phyloP scores from a whole-genome alignment of 2,888 invertebrate species.

The Ormia ochracea region DNA sequence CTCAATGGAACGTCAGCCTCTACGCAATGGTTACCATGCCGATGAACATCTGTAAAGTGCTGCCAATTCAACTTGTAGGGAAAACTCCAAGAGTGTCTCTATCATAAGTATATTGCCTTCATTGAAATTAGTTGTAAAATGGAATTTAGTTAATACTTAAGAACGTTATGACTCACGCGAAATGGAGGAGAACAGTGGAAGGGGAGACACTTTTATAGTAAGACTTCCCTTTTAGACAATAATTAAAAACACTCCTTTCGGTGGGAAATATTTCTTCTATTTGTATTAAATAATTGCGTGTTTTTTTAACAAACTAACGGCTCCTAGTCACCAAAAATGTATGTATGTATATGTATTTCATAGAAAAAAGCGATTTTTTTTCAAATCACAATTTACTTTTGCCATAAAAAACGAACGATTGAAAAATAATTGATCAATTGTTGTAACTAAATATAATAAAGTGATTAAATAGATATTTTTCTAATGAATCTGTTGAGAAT shows the following conservation, averaged over 20 bases:
- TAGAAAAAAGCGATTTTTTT: slow-evolving; percentile 27
- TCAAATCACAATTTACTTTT: slow-evolving; percentile 27
- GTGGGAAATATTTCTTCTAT: slow-evolving; percentile 22
- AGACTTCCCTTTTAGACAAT: background rate
- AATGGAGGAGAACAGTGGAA: background rate
- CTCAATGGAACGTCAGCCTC: slow-evolving; percentile 88
- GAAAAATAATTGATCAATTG: slow-evolving; percentile 7
- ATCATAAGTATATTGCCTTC: slow-evolving; percentile 43
- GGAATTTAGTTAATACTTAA: background rate
- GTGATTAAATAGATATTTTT: slow-evolving; percentile 30
- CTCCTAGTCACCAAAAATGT: slow-evolving; percentile 62
- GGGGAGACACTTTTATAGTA: slow-evolving; percentile 43
- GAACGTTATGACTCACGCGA: background rate
- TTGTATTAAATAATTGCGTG: background rate
- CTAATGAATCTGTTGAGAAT: slow-evolving; percentile 40
- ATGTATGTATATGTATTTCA: slow-evolving; percentile 10
- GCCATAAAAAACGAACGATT: slow-evolving; percentile 58
- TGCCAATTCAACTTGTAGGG: slow-evolving; percentile 11
- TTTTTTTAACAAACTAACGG: slow-evolving; percentile 50
- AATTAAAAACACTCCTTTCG: background rate
- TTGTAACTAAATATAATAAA: slow-evolving; percentile 19
- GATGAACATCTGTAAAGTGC: slow-evolving; percentile 84
- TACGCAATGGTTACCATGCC: slow-evolving; percentile 85
- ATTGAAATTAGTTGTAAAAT: slow-evolving; percentile 36
- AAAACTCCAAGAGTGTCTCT: slow-evolving; percentile 46